Conservation (phyloP, 1,140 invertebrate species). For the Diuraphis noxia region DNA sequence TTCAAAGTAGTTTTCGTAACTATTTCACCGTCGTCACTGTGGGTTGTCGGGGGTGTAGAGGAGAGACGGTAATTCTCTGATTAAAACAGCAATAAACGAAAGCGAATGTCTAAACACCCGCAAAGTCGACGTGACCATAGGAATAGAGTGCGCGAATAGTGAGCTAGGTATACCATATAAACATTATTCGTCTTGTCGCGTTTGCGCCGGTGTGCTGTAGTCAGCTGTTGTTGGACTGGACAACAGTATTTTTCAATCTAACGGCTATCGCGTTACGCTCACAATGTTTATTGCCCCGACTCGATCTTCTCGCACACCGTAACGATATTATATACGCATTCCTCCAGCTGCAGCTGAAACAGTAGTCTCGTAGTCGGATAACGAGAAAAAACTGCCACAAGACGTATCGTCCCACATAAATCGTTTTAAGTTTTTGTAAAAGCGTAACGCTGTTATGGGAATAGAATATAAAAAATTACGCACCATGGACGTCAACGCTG, state of each 20-base stretch:
- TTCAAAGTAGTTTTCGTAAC: too few species aligned
- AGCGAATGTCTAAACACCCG: too few species aligned
- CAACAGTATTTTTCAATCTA: background rate
- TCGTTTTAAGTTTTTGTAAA: background rate
- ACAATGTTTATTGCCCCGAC: background rate
- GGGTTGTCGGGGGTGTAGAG: too few species aligned
- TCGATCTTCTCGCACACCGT: background rate
- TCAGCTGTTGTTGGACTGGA: background rate
- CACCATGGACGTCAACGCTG: background rate
- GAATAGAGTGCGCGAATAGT: too few species aligned
- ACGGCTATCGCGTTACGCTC: background rate
- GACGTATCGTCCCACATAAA: background rate
- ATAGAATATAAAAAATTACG: background rate
- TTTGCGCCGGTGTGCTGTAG: too few species aligned
- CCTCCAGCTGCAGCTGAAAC: background rate
- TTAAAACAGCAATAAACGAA: too few species aligned
- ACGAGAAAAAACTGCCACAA: background rate
- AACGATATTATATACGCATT: background rate
- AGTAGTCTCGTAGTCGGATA: background rate
- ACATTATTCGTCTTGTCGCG: background rate
- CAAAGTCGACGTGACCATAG: too few species aligned
- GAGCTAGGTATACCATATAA: background rate
- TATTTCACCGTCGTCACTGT: too few species aligned
- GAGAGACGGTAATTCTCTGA: too few species aligned
- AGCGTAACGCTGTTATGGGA: background rate